These are phyloP conservation scores for Hirudo medicinalis DNA, from an alignment of 1,140 invertebrate species.

Conservation along the genomic window DNA sequence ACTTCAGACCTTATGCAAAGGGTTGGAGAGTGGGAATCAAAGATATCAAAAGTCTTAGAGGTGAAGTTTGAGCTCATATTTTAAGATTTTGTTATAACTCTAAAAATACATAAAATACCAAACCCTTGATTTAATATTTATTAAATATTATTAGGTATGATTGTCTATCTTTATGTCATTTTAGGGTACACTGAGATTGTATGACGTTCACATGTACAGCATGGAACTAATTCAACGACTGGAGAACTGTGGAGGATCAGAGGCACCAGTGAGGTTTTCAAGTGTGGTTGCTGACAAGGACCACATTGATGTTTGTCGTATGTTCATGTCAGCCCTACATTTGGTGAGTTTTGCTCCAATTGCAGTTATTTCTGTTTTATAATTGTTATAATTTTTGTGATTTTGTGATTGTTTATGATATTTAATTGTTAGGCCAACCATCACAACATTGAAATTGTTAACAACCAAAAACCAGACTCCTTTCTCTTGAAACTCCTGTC, in stretches of 20 bases:
- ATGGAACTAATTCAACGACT: not conserved
- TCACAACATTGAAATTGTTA: not conserved
- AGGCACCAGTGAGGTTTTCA: not conserved
- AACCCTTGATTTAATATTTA: not conserved
- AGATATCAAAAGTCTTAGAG: too few species aligned
- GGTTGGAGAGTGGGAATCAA: too few species aligned
- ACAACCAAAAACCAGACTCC: not conserved
- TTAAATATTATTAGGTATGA: not conserved
- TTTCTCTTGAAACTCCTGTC: not conserved
- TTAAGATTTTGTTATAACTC: not conserved
- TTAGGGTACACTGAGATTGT: not conserved
- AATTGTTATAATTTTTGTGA: not conserved
- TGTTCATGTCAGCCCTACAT: constrained; percentile 1
- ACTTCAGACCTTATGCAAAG: too few species aligned
- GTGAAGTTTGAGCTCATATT: not conserved
- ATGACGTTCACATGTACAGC: not conserved
- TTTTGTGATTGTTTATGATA: not conserved
- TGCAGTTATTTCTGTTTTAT: not conserved
- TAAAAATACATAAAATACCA: not conserved
- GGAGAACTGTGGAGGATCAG: not conserved
- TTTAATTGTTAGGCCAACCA: not conserved
- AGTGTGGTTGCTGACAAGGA: not conserved
- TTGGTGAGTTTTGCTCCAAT: not conserved
- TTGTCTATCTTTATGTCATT: not conserved
- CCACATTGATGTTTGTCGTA: not conserved